Base-by-base conservation (phyloP, 2,888 invertebrate species). In the Drosophila merina region DNA sequence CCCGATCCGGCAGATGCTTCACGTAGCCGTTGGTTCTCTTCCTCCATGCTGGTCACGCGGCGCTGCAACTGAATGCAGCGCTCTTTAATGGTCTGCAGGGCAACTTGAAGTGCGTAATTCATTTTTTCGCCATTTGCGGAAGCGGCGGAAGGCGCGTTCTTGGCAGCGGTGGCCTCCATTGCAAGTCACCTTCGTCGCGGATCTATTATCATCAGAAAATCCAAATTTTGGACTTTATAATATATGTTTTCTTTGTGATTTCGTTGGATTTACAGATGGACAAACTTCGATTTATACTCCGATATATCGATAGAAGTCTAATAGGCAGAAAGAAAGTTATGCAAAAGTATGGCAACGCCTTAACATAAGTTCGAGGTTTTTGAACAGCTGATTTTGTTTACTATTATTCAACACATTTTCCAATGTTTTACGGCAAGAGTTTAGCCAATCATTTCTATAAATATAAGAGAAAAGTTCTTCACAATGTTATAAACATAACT, bases 21-120 rank as follows among this genome's bases (percentile, higher is more conserved):
- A 8, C 93, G 92, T 64, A 96, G 91, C 59, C 93, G 93, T 89
- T 95, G 93, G 89, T 97, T 97, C 91, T 97, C 96, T 74, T 94
- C 94, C 92, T 97, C 97, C 28, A 96, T 93, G 0, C 92, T 89
- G 12, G 94, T 93, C 51, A 97, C 93, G 81, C 96, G 93, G 72
- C 94, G 93, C 89, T 97, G 96, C 47, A 97, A 92, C 60, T 95
- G 93, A 88, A 95, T 93, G 91, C 96, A 97, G 54, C 96, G 93
- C 90, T 97, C 96, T 89, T 96, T 94, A 94, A 97, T 95, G 9
- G 96, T 96, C 89, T 96, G 95, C 67, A 96, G 93, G 2, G 96
- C 96, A 63, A 96, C 93, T 91, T 95, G 94, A 64, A 96, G 57
- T 48, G 82, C 82, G 70, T 76, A 82, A 42, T 82, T 86, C 68